Base-by-base conservation (phyloP, 2,888 invertebrate genomes). In the Stramonita haemastoma region DNA sequence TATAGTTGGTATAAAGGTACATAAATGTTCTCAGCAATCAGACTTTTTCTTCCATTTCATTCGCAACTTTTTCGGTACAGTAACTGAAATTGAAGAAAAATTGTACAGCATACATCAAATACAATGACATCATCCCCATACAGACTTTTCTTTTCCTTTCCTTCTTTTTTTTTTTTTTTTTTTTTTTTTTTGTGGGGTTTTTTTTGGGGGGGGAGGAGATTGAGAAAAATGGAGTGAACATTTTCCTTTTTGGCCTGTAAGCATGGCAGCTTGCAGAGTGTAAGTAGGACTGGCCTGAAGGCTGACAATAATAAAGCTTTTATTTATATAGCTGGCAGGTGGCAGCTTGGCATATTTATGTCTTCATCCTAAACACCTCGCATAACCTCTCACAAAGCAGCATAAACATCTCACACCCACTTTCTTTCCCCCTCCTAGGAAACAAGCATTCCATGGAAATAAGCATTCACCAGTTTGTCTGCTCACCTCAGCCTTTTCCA, bases 321-420 rank as follows among this genome's bases (percentile, higher is more conserved):
- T 79, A 32, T 79, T 79, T 79, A 15, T 32, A 79, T 46, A 34
- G 17, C 32, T 32, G 79, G 32, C 29, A 22, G 32, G 17, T 32
- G 79, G 79, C 79, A 79, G 79, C 22, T 34, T 79, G 79, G 79
- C 79, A 79, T 79, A 32, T 79, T 79, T 79, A 79, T 79, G 79
- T 34, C 79, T 79, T 32, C 79, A 79, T 79, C 79, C 34, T 34
- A 32, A 79, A 32, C 79, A 79, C 34, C 32, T 22, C 29, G 34
- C 34, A 79, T 34, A 79, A 34, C 79, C 26, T 32, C 79, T 79
- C 34, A 34, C 32, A 79, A 32, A 79, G 79, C 17, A 79, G 26
- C 79, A 79, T 79, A 79, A 79, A 79, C 79, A 79, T 79, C 79
- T 79, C 79, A 32, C 34, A 17, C 32, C 26, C 34, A 6, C 15